Evolutionary conservation across 1,140 invertebrate species (phyloP), one percentile per base, ranked within the genome.

Genomic region (Melanaphis sacchari): DNA sequence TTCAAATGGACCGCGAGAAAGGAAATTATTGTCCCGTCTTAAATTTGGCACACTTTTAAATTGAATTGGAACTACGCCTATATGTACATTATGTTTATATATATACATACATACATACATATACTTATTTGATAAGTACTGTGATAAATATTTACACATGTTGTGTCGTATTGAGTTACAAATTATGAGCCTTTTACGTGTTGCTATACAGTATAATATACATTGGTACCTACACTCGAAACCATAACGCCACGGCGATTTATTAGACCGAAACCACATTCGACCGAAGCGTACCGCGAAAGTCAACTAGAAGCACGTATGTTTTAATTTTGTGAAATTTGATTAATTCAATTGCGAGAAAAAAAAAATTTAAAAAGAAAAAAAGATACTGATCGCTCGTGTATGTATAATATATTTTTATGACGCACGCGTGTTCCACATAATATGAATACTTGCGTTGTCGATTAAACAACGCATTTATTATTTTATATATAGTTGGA

Each of bases 231-330:
- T 22, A 46, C 24, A 41, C 52, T 26, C 11, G 52, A 40, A 59
- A 90, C 52, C 52, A 40, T 41, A n/a, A 41, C 24, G 41, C 15
- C 87, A 38, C 24, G 36, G 3, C 5, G 89, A 41, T 41, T 90
- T 90, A 90, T 90, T 1, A 90, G 89, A 90, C 89, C 89, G 89
- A 66, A 41, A 90, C 89, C 89, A 38, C 52, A 36, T 90, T 66
- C 8, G 52, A 90, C 24, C 38, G 41, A 5, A 59, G 89, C 87
- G 87, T 89, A 90, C 22, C 52, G 40, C n/a, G 49, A 9, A 76
- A 76, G 49, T 40, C 1, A 46, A 21, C 26, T 3, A 36, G 87
- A 49, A 89, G 15, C 43, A 52, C 43, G 49, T 52, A 54, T 54
- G 49, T 36, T 52, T 66, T 90, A 90, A 90, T 66, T 90, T 90